Conservation (phyloP, 2,888 invertebrate genomes). For the Chloroclystis v-ata region DNA sequence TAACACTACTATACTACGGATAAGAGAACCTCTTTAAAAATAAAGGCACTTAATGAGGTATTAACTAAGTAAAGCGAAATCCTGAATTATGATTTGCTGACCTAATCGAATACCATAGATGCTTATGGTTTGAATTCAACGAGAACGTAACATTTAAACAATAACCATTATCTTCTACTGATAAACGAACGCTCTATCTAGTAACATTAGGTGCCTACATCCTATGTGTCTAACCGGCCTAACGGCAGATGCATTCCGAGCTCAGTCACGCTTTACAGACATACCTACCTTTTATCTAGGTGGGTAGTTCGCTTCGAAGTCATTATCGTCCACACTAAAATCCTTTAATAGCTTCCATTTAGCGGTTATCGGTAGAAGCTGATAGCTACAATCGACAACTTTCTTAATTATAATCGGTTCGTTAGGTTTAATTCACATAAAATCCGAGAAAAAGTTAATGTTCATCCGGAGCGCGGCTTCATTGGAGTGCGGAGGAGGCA, state of each 20-base stretch:
- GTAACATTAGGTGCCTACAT: neutral
- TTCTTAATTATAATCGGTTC: constrained; percentile 51
- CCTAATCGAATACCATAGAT: too few species aligned
- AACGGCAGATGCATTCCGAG: constrained; percentile 24
- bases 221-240: constrained; percentile 8
- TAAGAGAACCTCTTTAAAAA: neutral
- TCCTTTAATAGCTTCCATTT: constrained; percentile 58
- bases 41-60: neutral
- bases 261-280: constrained; percentile 17
- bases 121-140: too few species aligned
- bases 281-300: constrained; percentile 7
- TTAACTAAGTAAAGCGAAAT: neutral
- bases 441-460: constrained; percentile 60
- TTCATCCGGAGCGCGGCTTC: constrained; percentile 43
- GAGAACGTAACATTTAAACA: too few species aligned
- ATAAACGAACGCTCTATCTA: neutral
- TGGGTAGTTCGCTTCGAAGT: constrained; percentile 9
- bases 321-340: constrained; percentile 52
- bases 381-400: constrained; percentile 38
- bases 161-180: neutral
- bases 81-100: too few species aligned
- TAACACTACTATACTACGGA: constrained; percentile 26
- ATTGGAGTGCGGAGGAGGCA: constrained; percentile 25
- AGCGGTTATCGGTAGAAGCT: constrained; percentile 38
- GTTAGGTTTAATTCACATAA: constrained; percentile 58